Conservation (phyloP, 2,797 vertebrate species). For the Sebastes trivittatus region DNA sequence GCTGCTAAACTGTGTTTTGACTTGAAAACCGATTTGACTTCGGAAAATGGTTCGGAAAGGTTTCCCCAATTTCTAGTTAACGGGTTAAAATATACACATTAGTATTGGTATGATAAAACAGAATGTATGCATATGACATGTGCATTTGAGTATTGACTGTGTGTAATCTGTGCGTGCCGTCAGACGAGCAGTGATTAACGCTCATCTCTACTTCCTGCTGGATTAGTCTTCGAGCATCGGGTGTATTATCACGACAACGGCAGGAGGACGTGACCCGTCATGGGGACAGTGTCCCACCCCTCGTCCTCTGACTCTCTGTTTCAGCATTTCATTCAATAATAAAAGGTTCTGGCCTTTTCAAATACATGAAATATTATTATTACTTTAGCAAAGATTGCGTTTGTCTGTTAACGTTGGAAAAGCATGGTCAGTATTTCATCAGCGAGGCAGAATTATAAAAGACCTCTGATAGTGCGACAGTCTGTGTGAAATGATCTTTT, state of each 20-base stretch:
- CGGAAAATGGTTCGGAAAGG: background rate
- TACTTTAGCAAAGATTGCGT: background rate
- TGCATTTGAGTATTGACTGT: conserved; percentile 13
- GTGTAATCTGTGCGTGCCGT: conserved; percentile 60
- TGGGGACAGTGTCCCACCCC: background rate
- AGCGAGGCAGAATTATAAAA: background rate
- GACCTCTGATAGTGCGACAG: background rate
- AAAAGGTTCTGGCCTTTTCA: background rate
- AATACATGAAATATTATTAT: background rate
- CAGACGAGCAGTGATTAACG: conserved; percentile 56
- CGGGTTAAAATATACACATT: background rate
- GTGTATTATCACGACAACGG: conserved; percentile 29
- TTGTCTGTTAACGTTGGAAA: background rate
- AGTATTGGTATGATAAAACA: background rate
- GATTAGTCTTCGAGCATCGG: conserved; percentile 51
- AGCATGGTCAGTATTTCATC: background rate
- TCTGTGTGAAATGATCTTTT: conserved; percentile 26
- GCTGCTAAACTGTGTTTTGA: background rate
- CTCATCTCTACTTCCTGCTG: conserved; percentile 64
- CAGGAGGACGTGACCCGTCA: conserved; percentile 27
- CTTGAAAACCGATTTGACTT: background rate
- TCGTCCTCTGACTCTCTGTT: background rate
- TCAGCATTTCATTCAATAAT: background rate
- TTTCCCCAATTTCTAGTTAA: background rate
- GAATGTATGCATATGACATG: background rate